Evolutionary conservation across 2,797 vertebrate genomes (phyloP).

Genomic region (Takifugu ocellatus): DNA sequence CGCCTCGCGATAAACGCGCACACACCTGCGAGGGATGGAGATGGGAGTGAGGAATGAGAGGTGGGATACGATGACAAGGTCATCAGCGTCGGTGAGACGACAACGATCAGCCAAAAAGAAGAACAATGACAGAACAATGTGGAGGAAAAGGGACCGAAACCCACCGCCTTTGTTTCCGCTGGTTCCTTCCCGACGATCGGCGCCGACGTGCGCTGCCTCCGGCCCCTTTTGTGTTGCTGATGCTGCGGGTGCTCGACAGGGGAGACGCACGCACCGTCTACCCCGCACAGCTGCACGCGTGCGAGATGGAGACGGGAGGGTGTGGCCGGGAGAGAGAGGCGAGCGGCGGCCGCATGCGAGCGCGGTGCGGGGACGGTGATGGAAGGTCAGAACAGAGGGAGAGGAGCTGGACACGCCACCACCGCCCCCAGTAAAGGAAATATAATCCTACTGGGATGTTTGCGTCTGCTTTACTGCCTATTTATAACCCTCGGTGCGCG

Average conservation of each 20-base stretch:
- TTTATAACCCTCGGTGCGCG: background rate
- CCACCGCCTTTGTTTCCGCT: constrained; percentile 36
- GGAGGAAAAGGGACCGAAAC: constrained; percentile 11
- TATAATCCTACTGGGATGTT: background rate
- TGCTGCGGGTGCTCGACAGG: constrained; percentile 75
- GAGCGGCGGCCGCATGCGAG: background rate
- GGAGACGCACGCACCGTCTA: constrained; percentile 60
- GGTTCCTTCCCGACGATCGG: constrained; percentile 18
- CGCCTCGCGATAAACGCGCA: constrained; percentile 9
- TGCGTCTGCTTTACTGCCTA: background rate
- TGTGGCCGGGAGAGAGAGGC: constrained; percentile 69
- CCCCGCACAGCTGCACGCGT: constrained; percentile 74
- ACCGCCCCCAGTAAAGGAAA: too few relatives aligned
- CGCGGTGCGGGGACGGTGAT: constrained; percentile 11
- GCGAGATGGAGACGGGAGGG: constrained; percentile 62
- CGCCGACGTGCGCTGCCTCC: constrained; percentile 36
- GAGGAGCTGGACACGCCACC: background rate
- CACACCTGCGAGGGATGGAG: constrained; percentile 61
- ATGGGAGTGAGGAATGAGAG: constrained; percentile 54
- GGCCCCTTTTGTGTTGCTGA: constrained; percentile 80
- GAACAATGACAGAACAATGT: background rate
- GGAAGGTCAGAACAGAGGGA: constrained; percentile 28
- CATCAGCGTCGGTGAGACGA: constrained; percentile 47
- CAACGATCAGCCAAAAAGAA: constrained; percentile 4
- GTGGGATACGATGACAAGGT: constrained; percentile 69